These are phyloP conservation scores for Dolichotis patagonum DNA, from an alignment of 2,113 vertebrate species.

Conservation along the genomic window DNA sequence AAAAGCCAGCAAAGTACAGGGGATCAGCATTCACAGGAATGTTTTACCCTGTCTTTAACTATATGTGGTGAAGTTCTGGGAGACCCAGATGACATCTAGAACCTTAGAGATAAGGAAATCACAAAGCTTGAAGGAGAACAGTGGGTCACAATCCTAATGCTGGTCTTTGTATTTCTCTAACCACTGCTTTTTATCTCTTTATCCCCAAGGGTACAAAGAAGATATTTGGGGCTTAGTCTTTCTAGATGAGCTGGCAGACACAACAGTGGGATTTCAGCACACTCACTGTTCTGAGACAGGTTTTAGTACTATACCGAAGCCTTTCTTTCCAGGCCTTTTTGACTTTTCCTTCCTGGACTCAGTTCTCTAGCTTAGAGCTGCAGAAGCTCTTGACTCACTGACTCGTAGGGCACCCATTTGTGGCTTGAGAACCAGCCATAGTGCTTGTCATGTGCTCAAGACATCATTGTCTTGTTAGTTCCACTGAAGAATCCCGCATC, in stretches of 20 bases:
- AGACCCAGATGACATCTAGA: not conserved
- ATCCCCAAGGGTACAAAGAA: not conserved
- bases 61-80: not conserved
- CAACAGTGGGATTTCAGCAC: not conserved
- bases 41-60: not conserved
- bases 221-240: no score
- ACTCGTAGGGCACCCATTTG: not conserved
- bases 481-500: not conserved
- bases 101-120: not conserved
- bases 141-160: no score
- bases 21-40: not conserved
- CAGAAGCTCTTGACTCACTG: not conserved
- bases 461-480: fast-evolving
- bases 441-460: not conserved
- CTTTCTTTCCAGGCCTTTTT: not conserved
- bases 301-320: not conserved
- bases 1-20: not conserved
- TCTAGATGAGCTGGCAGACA: not conserved
- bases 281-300: not conserved
- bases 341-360: not conserved
- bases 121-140: not conserved
- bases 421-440: not conserved
- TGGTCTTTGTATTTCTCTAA: not conserved
- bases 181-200: not conserved
- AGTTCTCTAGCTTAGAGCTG: not conserved